These are phyloP conservation scores for Drosophila kikkawai DNA, from an alignment of 1,140 invertebrate species.

Conservation along the genomic window DNA sequence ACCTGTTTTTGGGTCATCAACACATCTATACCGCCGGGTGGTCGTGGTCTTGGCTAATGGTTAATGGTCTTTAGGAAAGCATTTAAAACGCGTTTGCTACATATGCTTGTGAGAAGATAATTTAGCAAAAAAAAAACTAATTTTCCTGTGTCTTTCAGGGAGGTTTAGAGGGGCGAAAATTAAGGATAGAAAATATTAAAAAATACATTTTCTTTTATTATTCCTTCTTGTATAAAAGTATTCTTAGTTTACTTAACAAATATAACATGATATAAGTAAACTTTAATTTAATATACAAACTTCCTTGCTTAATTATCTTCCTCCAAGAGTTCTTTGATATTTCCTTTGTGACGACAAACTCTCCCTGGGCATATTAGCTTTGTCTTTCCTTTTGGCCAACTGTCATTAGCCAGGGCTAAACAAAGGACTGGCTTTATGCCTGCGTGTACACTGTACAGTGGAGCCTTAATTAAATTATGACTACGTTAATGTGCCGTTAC, in stretches of 20 bases:
- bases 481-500: constrained; percentile 79
- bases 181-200: neutral
- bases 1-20: constrained; percentile 68
- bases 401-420: constrained; percentile 35
- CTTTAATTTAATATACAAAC: neutral
- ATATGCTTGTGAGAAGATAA: constrained; percentile 48
- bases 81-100: constrained; percentile 74
- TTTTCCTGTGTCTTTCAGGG: neutral
- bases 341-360: neutral
- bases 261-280: neutral
- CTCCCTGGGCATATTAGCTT: constrained; percentile 33
- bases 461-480: constrained; percentile 80
- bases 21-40: constrained; percentile 1
- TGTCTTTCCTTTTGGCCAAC: constrained; percentile 7
- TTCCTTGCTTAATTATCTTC: neutral
- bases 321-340: neutral
- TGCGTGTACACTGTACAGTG: constrained; percentile 27
- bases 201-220: neutral
- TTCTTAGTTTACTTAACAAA: neutral
- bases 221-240: neutral
- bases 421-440: constrained; percentile 18
- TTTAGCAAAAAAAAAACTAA: constrained; percentile 15
- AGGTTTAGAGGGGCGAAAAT: no score
- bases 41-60: constrained; percentile 17
- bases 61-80: constrained; percentile 69